A percentile compares a stretch with the other conserved stretches of the same genome.
Evolutionary conservation across 2,113 vertebrate species (phyloP).

Genomic region (Callipepla californica): DNA sequence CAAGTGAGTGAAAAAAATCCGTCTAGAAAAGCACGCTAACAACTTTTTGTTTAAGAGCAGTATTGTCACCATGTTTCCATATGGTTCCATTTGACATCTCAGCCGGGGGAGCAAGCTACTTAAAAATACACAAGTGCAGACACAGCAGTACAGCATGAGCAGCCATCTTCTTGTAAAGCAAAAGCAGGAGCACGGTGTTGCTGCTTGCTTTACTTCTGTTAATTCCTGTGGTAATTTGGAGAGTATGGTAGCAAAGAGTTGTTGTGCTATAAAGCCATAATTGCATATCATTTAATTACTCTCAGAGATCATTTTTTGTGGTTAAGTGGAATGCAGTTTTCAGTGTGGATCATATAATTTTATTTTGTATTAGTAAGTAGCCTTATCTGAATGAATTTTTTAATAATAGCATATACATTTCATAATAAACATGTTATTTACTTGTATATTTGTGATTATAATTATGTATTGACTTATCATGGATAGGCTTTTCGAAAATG

Average conservation of each 20-base stretch:
- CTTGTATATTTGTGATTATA: background rate
- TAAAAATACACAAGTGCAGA: background rate
- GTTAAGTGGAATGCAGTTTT: background rate
- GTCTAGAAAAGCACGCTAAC: background rate
- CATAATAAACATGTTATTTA: background rate
- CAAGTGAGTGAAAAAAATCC: conserved; percentile 84
- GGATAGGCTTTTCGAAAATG: background rate
- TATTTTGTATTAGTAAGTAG: background rate
- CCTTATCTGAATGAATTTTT: background rate
- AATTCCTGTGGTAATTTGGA: background rate
- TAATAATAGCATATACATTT: background rate
- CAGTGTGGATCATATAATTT: background rate
- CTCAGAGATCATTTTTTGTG: background rate
- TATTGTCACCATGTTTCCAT: background rate
- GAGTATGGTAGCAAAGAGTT: background rate
- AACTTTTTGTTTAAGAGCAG: background rate
- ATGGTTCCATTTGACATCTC: background rate
- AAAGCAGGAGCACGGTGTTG: background rate
- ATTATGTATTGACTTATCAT: background rate
- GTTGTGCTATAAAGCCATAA: background rate
- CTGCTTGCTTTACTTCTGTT: background rate
- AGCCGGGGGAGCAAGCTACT: background rate
- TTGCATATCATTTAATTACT: background rate
- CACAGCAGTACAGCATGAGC: background rate
- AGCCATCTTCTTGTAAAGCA: background rate